phyloP scores from a whole-genome alignment of 2,113 vertebrate genomes.

The Tyrannus savana region DNA sequence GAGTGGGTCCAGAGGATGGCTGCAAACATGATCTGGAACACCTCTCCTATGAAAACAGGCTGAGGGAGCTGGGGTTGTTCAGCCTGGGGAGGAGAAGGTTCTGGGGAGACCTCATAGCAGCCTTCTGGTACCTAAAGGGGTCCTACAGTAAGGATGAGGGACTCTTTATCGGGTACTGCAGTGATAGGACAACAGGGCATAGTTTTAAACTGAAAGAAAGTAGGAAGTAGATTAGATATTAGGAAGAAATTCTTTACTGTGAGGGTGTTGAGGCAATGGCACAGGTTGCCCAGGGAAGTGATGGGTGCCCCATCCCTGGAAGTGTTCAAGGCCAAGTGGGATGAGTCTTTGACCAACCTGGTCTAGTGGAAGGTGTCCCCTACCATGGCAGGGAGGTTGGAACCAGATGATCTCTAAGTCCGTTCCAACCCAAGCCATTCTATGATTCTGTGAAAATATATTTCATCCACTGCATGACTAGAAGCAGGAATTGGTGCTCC shows the following conservation, averaged over 20 bases:
- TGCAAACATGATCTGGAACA: neutral
- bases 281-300: neutral
- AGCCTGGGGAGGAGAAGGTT: neutral
- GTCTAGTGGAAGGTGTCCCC: neutral
- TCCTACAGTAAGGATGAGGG: neutral
- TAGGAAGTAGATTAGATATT: neutral
- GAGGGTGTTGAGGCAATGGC: neutral
- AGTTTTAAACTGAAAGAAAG: neutral
- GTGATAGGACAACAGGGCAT: neutral
- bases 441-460: neutral
- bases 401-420: neutral
- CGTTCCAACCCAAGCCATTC: neutral
- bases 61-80: neutral
- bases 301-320: too few species aligned
- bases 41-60: neutral
- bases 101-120: neutral
- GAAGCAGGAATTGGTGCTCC: neutral
- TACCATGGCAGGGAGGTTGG: neutral
- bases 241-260: neutral
- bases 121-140: neutral
- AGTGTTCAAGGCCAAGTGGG: neutral
- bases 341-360: neutral
- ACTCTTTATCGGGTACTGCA: accelerated
- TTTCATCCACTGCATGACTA: neutral
- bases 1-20: neutral